Conservation (phyloP, 2,113 vertebrate genomes). For the Rynchops niger region DNA sequence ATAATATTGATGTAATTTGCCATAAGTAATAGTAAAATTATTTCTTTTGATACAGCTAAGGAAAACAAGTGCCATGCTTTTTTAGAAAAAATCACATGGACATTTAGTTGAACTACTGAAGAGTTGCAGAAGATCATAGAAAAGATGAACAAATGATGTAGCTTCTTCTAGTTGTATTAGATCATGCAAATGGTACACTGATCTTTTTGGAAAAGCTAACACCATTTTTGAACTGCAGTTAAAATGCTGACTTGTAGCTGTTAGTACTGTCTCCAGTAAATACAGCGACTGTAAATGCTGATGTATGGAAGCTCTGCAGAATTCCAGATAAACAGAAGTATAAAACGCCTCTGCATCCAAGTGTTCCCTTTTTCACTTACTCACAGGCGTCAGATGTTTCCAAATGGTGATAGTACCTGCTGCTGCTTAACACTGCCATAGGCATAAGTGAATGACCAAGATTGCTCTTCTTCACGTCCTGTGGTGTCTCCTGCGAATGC, state of each 20-base stretch:
- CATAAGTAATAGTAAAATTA: neutral
- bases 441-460: neutral
- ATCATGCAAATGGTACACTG: neutral
- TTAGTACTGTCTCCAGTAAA: neutral
- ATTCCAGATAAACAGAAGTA: neutral
- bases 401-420: neutral
- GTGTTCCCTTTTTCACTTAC: neutral
- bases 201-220: neutral
- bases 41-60: neutral
- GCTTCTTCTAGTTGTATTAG: neutral
- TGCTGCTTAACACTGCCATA: neutral
- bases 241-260: neutral
- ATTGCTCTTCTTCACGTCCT: neutral
- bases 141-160: neutral
- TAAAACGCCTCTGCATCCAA: neutral
- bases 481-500: neutral
- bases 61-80: neutral
- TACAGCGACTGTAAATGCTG: neutral
- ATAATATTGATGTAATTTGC: slow-evolving; percentile 4
- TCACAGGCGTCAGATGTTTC: neutral
- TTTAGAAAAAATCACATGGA: neutral
- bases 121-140: neutral
- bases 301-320: neutral
- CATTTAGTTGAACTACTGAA: neutral
- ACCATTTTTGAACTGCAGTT: neutral